Evolutionary conservation across 1,140 invertebrate genomes (phyloP).

Genomic region (Heliconius hewitsoni): DNA sequence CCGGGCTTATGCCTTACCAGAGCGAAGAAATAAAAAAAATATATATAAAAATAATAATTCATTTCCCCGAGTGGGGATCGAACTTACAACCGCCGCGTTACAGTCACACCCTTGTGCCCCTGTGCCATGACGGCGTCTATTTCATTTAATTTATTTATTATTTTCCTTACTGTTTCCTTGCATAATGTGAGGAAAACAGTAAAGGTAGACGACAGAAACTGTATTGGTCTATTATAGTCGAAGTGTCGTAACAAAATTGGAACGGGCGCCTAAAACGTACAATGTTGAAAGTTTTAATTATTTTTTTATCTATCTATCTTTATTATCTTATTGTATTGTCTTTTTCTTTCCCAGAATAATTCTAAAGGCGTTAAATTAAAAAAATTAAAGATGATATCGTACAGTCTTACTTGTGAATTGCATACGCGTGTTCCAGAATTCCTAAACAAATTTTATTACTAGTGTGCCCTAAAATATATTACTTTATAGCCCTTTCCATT

Average conservation of each 20-base stretch:
- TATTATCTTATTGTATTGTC: background rate
- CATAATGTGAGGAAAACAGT: no score
- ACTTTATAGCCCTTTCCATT: slow-evolving; percentile 10
- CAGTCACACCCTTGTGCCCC: no score
- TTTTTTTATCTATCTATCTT: background rate
- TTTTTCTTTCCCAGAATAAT: background rate
- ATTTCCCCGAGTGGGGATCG: no score
- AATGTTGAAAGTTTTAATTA: background rate
- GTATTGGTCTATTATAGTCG: background rate
- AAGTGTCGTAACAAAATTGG: background rate
- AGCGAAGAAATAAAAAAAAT: no score
- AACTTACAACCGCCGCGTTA: no score
- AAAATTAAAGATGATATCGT: background rate
- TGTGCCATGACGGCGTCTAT: no score
- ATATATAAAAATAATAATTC: no score
- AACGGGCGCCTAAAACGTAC: background rate
- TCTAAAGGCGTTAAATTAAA: background rate
- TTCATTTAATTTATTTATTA: no score
- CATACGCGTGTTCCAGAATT: slow-evolving; percentile 17
- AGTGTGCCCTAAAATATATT: background rate
- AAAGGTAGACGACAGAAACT: no score
- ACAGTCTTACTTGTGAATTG: slow-evolving; percentile 7
- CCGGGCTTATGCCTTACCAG: no score
- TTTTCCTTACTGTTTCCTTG: no score
- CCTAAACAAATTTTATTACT: slow-evolving; percentile 7